phyloP scores from a whole-genome alignment of 2,797 vertebrate genomes.

The Streptopelia turtur region DNA sequence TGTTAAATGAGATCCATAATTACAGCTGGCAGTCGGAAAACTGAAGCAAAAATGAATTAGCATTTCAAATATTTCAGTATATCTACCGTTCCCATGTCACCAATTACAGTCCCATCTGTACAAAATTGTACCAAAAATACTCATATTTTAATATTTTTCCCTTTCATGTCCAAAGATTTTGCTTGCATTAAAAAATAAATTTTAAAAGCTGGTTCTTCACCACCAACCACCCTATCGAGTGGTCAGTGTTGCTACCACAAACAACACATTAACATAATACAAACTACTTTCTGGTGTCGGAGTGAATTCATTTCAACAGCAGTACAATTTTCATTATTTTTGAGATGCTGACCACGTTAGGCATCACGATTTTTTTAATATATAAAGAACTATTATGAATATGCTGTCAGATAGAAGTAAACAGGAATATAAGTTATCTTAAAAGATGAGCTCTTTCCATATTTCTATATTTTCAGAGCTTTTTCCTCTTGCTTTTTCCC shows the following conservation, averaged over 20 bases:
- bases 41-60: slow-evolving; percentile 45
- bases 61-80: slow-evolving; percentile 58
- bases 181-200: neutral
- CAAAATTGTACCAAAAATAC: slow-evolving; percentile 17
- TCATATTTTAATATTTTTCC: neutral
- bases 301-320: neutral
- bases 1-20: slow-evolving; percentile 53
- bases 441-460: neutral
- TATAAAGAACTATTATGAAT: neutral
- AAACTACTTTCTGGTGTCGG: neutral
- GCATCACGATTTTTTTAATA: neutral
- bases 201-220: neutral
- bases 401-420: neutral
- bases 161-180: neutral
- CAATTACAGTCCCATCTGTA: slow-evolving; percentile 47
- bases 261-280: neutral
- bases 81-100: slow-evolving; percentile 39
- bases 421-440: neutral
- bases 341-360: neutral
- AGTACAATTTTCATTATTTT: neutral
- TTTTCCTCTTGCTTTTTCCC: neutral
- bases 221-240: neutral
- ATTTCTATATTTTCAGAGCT: neutral
- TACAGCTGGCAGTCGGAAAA: slow-evolving; percentile 47
- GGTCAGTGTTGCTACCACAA: neutral